A percentile compares a stretch with the other conserved stretches of the same genome.
phyloP scores from a whole-genome alignment of 2,797 vertebrate genomes.

The Danio tinwini region DNA sequence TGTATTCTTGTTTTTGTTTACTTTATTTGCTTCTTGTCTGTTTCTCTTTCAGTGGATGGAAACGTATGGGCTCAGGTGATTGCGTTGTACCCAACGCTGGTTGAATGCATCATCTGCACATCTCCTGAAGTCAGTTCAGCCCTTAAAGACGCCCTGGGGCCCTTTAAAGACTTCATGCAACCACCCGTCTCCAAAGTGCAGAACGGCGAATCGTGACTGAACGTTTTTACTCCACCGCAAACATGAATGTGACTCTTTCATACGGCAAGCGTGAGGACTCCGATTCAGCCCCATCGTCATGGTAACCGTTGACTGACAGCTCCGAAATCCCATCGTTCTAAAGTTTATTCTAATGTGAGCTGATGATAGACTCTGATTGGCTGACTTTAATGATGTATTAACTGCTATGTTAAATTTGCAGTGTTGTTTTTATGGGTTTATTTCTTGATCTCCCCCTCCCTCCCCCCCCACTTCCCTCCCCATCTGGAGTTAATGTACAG shows the following conservation, averaged over 20 bases:
- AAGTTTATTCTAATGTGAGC: conserved; percentile 77
- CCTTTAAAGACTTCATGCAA: conserved; percentile 99
- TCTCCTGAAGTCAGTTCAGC: conserved; percentile 96
- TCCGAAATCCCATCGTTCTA: conserved; percentile 56
- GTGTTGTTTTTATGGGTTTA: conserved; percentile 71
- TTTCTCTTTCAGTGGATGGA: conserved; percentile 85
- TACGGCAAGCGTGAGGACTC: conserved; percentile 48
- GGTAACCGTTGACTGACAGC: conserved; percentile 40
- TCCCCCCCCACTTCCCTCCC: not conserved
- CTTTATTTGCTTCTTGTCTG: conserved; percentile 12
- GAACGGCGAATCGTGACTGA: conserved; percentile 83
- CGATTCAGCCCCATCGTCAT: conserved; percentile 49
- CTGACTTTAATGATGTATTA: conserved; percentile 75
- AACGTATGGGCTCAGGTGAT: conserved; percentile 98
- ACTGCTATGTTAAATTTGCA: conserved; percentile 80
- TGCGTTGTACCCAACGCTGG: conserved; percentile 94
- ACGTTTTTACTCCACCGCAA: conserved; percentile 61
- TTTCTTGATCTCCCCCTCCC: conserved; percentile 31
- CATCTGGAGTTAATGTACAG: conserved; percentile 84
- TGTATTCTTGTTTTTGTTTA: not conserved
- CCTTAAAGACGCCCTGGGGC: conserved; percentile 95
- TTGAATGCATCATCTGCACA: conserved; percentile 97
- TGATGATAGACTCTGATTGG: conserved; percentile 75
- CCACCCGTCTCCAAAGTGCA: conserved; percentile 94
- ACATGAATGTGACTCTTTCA: conserved; percentile 78